These are phyloP conservation scores for Tiphia femorata DNA, from an alignment of 2,888 invertebrate genomes.

Conservation along the genomic window DNA sequence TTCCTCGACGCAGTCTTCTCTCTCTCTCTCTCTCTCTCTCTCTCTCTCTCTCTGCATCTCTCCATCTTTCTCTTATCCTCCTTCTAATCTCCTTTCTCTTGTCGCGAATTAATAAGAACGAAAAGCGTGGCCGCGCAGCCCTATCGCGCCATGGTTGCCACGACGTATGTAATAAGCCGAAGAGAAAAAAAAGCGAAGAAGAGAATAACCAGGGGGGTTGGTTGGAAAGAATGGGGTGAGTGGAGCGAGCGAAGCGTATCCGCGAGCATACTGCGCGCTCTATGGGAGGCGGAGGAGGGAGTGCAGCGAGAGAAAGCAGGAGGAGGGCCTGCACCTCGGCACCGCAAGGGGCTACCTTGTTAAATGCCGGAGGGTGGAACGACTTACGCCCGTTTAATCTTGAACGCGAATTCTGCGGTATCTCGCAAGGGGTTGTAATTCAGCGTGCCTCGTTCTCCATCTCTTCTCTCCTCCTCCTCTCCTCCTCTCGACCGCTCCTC, in stretches of 20 bases:
- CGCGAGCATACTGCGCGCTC: too few species aligned
- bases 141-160: too few species aligned
- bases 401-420: conserved; percentile 66
- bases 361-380: conserved; percentile 53
- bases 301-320: neutral
- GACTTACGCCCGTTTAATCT: conserved; percentile 67
- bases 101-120: too few species aligned
- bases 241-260: conserved; percentile 5
- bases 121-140: too few species aligned
- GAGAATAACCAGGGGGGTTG: neutral
- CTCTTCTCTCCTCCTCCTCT: conserved; percentile 5
- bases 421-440: conserved; percentile 67
- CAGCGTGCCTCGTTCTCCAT: conserved; percentile 54
- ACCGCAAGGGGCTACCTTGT: conserved; percentile 43
- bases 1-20: neutral
- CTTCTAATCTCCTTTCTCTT: too few species aligned
- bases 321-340: neutral
- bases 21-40: neutral
- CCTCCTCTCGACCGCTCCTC: conserved; percentile 1
- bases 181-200: neutral
- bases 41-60: too few species aligned
- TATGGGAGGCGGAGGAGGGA: too few species aligned
- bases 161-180: too few species aligned
- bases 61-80: too few species aligned
- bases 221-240: neutral